These are phyloP conservation scores for Megaleporinus macrocephalus DNA, from an alignment of 2,113 vertebrate species.

Conservation along the genomic window DNA sequence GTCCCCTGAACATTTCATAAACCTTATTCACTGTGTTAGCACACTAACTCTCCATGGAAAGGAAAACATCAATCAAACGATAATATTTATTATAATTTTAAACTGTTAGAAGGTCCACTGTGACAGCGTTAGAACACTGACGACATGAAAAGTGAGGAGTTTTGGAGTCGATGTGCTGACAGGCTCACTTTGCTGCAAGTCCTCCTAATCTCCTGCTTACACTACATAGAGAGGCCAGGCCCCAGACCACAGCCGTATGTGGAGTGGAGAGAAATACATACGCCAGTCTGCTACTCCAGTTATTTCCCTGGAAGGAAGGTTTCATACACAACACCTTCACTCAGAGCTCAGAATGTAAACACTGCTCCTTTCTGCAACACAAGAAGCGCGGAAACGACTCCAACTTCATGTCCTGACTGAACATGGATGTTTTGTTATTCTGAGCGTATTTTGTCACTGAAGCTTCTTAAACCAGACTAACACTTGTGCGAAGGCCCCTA, in stretches of 20 bases:
- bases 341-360: constrained; percentile 39
- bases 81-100: neutral
- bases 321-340: constrained; percentile 26
- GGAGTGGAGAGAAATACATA: constrained; percentile 51
- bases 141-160: neutral
- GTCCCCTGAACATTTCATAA: neutral
- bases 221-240: constrained; percentile 59
- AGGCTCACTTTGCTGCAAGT: constrained; percentile 42
- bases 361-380: neutral
- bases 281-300: constrained; percentile 27
- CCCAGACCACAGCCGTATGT: constrained; percentile 57
- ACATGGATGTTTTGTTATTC: too few relatives aligned
- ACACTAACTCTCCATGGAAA: neutral
- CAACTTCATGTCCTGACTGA: too few relatives aligned
- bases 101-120: neutral
- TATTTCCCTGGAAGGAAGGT: constrained; percentile 10
- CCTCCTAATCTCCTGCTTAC: constrained; percentile 68
- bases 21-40: neutral
- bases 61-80: neutral
- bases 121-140: neutral
- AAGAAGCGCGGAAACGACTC: neutral
- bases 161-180: constrained; percentile 46
- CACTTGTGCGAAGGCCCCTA: neutral
- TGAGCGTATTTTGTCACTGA: neutral
- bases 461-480: neutral